Percentiles rank a stretch among this genome's conserved stretches.
These are phyloP conservation scores for Bibio marci DNA, from an alignment of 2,888 invertebrate species.

Conservation along the genomic window DNA sequence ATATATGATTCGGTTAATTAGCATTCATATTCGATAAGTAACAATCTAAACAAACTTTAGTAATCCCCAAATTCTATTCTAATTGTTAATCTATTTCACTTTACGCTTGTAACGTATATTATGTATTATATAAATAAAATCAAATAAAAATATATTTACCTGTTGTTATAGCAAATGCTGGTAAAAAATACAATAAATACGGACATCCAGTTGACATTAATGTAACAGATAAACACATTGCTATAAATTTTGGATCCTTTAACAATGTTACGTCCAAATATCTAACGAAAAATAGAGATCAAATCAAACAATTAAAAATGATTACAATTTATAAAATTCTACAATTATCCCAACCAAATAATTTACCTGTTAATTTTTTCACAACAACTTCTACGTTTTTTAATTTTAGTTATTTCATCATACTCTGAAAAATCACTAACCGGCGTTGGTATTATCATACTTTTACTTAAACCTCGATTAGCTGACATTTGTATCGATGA, in stretches of 20 bases:
- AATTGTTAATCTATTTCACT: too few species aligned
- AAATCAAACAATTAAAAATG: conserved; percentile 12
- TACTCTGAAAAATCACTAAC: conserved; percentile 24
- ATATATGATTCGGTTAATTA: too few species aligned
- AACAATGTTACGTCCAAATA: conserved; percentile 52
- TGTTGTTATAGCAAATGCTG: conserved; percentile 50
- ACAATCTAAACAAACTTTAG: too few species aligned
- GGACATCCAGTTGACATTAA: conserved; percentile 63
- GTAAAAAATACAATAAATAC: conserved; percentile 56
- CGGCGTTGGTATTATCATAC: conserved; percentile 31
- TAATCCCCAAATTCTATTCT: too few species aligned
- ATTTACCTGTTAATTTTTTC: conserved; percentile 19
- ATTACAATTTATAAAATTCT: neutral
- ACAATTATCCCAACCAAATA: neutral
- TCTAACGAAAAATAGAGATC: conserved; percentile 17
- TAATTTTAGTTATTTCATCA: conserved; percentile 17
- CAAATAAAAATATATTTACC: conserved; percentile 23
- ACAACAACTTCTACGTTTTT: conserved; percentile 17
- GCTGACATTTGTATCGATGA: conserved; percentile 13
- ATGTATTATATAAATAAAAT: neutral
- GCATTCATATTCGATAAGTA: too few species aligned
- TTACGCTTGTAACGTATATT: neutral
- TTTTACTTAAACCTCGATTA: conserved; percentile 28
- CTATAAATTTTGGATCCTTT: conserved; percentile 47
- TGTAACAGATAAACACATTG: conserved; percentile 54